Evolutionary conservation across 2,113 vertebrate species (phyloP).

Genomic region (Odontophorus gujanensis): DNA sequence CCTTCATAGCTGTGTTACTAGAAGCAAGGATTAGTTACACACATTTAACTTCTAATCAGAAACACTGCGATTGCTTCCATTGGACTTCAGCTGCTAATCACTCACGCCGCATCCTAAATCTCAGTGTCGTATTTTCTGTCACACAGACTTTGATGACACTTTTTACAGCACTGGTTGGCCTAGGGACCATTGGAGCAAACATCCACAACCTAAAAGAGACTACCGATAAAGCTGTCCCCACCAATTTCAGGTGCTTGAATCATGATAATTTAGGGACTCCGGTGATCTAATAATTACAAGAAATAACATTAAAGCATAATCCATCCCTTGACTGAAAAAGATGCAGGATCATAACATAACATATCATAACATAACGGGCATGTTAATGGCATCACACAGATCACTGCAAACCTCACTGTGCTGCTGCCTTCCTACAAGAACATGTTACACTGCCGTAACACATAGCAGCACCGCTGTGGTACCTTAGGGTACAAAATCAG

Average conservation of each 20-base stretch:
- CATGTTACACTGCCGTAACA: rapidly evolving
- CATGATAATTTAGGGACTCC: background rate
- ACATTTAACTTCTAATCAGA: background rate
- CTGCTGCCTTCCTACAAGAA: background rate
- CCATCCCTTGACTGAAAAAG: background rate
- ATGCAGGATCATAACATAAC: background rate
- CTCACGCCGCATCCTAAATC: background rate
- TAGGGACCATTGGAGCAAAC: background rate
- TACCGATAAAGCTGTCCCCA: background rate
- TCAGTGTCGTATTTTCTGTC: background rate
- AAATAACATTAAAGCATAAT: background rate
- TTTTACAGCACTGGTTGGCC: background rate
- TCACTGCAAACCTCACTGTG: background rate
- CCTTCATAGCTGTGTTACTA: rapidly evolving
- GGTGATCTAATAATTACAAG: background rate
- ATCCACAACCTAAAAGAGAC: background rate
- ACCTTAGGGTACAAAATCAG: background rate
- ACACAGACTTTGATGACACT: too few relatives aligned
- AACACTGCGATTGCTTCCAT: background rate
- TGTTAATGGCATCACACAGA: background rate
- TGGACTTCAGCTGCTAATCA: background rate
- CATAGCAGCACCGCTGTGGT: rapidly evolving
- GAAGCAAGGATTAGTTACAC: background rate
- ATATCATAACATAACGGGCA: background rate
- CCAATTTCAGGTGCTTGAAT: background rate